Percentiles rank a stretch among this genome's conserved stretches.
phyloP scores from a whole-genome alignment of 1,140 invertebrate species.

The Thaumetopoea pityocampa region DNA sequence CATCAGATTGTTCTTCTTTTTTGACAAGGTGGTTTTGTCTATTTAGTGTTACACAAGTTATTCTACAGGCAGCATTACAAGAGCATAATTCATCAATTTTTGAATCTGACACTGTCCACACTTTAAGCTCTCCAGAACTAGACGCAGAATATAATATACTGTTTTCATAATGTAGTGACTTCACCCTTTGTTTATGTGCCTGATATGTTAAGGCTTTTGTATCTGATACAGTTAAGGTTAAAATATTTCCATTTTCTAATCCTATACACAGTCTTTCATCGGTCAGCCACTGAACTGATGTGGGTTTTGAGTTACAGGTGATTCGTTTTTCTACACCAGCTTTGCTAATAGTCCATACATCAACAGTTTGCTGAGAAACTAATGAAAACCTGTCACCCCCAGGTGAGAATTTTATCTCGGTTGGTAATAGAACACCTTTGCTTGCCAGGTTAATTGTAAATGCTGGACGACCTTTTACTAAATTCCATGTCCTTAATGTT shows the following conservation, averaged over 20 bases:
- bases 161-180: slow-evolving; percentile 77
- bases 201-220: slow-evolving; percentile 68
- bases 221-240: slow-evolving; percentile 77
- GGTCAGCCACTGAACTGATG: slow-evolving; percentile 79
- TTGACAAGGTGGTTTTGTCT: slow-evolving; percentile 62
- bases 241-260: slow-evolving; percentile 82
- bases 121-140: slow-evolving; percentile 86
- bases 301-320: slow-evolving; percentile 79
- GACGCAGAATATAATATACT: slow-evolving; percentile 79
- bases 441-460: slow-evolving; percentile 90
- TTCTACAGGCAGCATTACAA: slow-evolving; percentile 77
- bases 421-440: slow-evolving; percentile 77
- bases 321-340: slow-evolving; percentile 80
- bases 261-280: slow-evolving; percentile 81
- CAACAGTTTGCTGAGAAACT: slow-evolving; percentile 80
- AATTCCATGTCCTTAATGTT: slow-evolving; percentile 93
- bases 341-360: slow-evolving; percentile 86
- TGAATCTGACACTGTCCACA: slow-evolving; percentile 79
- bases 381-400: slow-evolving; percentile 85
- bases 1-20: slow-evolving; percentile 50
- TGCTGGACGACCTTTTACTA: slow-evolving; percentile 92
- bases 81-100: slow-evolving; percentile 73
- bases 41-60: slow-evolving; percentile 77
- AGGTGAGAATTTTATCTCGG: slow-evolving; percentile 80
- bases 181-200: slow-evolving; percentile 82